Conservation (phyloP, 2,797 vertebrate genomes). For the Lerista edwardsae region DNA sequence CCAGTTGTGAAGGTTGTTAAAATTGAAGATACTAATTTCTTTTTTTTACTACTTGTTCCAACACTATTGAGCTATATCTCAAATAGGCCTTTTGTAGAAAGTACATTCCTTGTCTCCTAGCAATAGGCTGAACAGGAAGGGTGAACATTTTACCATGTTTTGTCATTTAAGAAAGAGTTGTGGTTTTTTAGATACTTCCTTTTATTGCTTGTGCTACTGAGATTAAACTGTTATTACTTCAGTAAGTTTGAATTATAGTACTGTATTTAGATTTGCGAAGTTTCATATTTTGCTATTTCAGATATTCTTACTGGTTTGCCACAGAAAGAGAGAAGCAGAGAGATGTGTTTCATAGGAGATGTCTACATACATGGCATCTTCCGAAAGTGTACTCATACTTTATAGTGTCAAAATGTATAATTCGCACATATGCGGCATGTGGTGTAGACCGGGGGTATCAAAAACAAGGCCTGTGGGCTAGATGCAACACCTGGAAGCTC, state of each 20-base stretch:
- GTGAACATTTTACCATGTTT: conserved; percentile 49
- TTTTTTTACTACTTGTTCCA: conserved; percentile 60
- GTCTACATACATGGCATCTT: too few species aligned
- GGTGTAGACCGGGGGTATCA: too few species aligned
- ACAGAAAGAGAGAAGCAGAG: background rate
- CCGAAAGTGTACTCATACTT: too few species aligned
- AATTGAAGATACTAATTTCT: conserved; percentile 40
- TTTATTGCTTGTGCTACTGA: background rate
- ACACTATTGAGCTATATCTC: conserved; percentile 53
- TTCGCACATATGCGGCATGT: too few species aligned
- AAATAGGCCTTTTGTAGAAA: conserved; percentile 68
- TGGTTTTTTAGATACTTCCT: conserved; percentile 12
- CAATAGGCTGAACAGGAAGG: conserved; percentile 51
- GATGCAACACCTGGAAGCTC: too few species aligned
- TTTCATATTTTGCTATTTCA: background rate
- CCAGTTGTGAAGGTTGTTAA: conserved; percentile 49
- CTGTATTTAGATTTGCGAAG: background rate
- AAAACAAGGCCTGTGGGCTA: too few species aligned
- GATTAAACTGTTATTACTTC: background rate
- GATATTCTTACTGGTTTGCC: background rate
- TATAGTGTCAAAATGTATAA: too few species aligned
- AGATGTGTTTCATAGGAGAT: background rate
- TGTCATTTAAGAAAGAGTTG: conserved; percentile 24
- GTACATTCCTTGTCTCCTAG: conserved; percentile 62
- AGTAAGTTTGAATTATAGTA: background rate